Percentiles rank a stretch among this genome's conserved stretches.
Conservation (phyloP, 2,888 invertebrate species). For the Germaria angustata region DNA sequence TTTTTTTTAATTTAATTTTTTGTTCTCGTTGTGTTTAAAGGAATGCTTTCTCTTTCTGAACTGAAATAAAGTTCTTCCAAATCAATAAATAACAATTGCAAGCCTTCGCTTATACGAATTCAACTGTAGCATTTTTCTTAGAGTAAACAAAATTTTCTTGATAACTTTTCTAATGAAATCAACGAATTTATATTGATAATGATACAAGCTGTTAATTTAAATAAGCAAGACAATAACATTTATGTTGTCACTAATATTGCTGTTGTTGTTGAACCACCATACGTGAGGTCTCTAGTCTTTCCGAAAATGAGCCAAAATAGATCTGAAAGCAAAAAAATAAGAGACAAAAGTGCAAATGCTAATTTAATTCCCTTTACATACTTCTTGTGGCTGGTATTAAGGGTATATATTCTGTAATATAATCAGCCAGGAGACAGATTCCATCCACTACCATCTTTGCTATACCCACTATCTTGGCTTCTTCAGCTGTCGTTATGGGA, state of each 20-base stretch:
- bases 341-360: background rate
- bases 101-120: no score
- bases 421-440: constrained; percentile 96
- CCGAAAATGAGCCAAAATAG: constrained; percentile 86
- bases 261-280: no score
- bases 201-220: constrained; percentile 9
- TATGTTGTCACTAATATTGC: background rate
- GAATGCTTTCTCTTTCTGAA: no score
- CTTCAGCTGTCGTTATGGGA: constrained; percentile 91
- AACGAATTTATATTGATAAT: background rate
- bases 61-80: no score
- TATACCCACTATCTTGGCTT: constrained; percentile 88
- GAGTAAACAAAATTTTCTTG: background rate
- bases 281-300: constrained; percentile 53
- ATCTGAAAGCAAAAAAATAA: constrained; percentile 82
- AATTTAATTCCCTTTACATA: constrained; percentile 78
- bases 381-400: constrained; percentile 95
- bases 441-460: constrained; percentile 89
- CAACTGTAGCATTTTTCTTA: no score
- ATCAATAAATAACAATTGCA: no score
- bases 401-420: constrained; percentile 98
- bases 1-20: no score
- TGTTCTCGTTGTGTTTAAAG: no score
- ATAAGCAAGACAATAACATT: background rate
- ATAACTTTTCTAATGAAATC: background rate